A percentile compares a stretch with the other conserved stretches of the same genome.
These are phyloP conservation scores for Proisotoma minuta DNA, from an alignment of 2,888 invertebrate genomes.

Conservation along the genomic window DNA sequence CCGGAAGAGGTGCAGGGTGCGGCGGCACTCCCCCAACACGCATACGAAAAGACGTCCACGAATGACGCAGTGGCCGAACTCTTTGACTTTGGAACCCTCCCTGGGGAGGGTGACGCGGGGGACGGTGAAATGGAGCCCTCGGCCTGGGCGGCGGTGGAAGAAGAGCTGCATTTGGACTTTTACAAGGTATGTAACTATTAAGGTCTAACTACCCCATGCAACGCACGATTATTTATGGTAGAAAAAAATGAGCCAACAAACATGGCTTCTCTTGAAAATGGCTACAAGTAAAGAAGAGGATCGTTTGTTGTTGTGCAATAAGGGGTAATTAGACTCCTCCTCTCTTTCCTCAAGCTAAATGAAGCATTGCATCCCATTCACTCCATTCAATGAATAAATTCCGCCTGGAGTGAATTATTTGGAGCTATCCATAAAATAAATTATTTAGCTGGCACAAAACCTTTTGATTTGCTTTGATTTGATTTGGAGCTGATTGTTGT, in stretches of 20 bases:
- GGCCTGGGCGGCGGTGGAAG: constrained; percentile 24
- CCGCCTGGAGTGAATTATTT: too few relatives aligned
- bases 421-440: too few relatives aligned
- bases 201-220: not conserved
- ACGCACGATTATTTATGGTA: not conserved
- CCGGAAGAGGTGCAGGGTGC: constrained; percentile 4
- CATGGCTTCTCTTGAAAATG: constrained; percentile 2
- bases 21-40: constrained; percentile 4
- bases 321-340: constrained; percentile 1
- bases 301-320: not conserved
- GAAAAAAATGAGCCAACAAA: not conserved
- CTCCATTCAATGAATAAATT: too few relatives aligned
- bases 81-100: constrained; percentile 3
- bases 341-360: not conserved
- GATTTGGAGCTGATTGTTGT: too few relatives aligned
- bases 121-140: too few relatives aligned
- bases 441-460: too few relatives aligned
- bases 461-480: too few relatives aligned
- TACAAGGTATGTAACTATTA: constrained; percentile 24
- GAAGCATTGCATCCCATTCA: not conserved
- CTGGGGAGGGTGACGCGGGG: not conserved
- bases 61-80: not conserved
- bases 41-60: too few relatives aligned
- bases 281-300: not conserved
- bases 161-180: constrained; percentile 26